phyloP scores from a whole-genome alignment of 2,113 vertebrate genomes.

The Dolichotis patagonum region DNA sequence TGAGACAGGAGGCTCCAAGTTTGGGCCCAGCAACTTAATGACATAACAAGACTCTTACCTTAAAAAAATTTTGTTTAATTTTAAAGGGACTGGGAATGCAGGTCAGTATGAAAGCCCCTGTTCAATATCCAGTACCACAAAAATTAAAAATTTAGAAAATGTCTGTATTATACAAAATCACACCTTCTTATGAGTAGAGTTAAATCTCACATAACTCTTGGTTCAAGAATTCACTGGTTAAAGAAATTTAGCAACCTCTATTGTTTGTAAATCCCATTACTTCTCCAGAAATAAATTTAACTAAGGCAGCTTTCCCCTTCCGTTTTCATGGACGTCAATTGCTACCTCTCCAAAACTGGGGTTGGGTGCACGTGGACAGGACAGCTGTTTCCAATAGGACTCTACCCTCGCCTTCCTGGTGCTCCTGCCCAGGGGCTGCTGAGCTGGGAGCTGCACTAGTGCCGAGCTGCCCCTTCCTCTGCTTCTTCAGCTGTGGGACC shows the following conservation, averaged over 20 bases:
- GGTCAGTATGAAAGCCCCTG: neutral
- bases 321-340: constrained; percentile 26
- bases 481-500: neutral
- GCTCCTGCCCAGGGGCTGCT: neutral
- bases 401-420: constrained; percentile 13
- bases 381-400: neutral
- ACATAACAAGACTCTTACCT: neutral
- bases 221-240: neutral
- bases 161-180: neutral
- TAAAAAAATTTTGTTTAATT: neutral
- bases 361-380: neutral
- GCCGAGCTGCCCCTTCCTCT: neutral
- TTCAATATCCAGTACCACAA: neutral
- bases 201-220: neutral
- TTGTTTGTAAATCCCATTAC: constrained; percentile 7
- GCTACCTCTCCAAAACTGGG: constrained; percentile 9
- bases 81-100: neutral
- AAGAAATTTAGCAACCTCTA: neutral
- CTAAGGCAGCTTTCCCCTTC: neutral
- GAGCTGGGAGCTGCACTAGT: neutral
- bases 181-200: neutral
- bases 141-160: neutral
- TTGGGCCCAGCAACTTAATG: neutral
- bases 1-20: neutral
- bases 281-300: constrained; percentile 40